These are phyloP conservation scores for Tenthredo scrophulariae DNA, from an alignment of 2,888 invertebrate genomes.

Conservation along the genomic window DNA sequence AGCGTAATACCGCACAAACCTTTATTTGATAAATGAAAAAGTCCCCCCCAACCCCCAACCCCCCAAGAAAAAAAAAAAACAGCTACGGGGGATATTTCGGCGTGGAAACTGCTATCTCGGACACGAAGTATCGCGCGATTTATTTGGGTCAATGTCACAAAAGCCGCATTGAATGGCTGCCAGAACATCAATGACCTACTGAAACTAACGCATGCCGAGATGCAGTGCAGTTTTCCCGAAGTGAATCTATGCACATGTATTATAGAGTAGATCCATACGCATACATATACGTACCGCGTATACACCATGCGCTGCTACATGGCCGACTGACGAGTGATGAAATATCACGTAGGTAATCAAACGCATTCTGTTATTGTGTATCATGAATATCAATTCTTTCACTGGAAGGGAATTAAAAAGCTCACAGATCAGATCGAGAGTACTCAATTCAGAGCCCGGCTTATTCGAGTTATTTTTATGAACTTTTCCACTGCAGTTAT, in stretches of 20 bases:
- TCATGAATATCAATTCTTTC: neutral
- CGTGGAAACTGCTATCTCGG: neutral
- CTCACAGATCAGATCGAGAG: neutral
- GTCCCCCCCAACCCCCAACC: no score
- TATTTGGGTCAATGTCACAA: constrained; percentile 46
- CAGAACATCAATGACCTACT: constrained; percentile 37
- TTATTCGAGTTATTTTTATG: neutral
- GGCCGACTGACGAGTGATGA: neutral
- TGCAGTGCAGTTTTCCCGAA: neutral
- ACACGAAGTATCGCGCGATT: constrained; percentile 11
- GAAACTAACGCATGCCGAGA: constrained; percentile 25
- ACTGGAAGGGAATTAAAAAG: neutral
- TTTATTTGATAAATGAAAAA: neutral
- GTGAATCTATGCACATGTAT: neutral
- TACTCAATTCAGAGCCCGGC: neutral
- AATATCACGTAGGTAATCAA: neutral
- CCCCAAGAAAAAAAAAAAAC: no score
- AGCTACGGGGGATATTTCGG: neutral
- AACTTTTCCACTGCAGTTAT: neutral
- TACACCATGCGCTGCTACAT: neutral
- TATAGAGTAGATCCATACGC: neutral
- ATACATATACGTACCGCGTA: neutral
- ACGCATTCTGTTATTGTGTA: neutral
- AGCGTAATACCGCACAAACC: neutral
- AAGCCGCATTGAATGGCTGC: constrained; percentile 46